Evolutionary conservation across 2,113 vertebrate species (phyloP).

Genomic region (Aptenodytes patagonicus): DNA sequence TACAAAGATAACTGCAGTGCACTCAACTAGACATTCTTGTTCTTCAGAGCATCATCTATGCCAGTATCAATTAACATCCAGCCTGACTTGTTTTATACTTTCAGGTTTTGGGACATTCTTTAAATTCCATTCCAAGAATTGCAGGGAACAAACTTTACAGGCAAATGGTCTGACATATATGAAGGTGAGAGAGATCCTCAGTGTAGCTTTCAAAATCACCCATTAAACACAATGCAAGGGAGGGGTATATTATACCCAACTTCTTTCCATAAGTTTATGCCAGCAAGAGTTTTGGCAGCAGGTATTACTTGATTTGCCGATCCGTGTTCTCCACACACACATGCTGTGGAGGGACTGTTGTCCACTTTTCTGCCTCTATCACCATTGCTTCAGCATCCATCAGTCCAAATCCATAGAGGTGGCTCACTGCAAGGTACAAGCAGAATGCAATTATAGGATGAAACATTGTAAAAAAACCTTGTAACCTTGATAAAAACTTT

Average conservation of each 20-base stretch:
- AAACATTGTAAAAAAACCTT: not conserved
- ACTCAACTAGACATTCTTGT: not conserved
- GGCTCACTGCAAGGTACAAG: slow-evolving; percentile 80
- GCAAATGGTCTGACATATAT: not conserved
- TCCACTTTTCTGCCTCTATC: slow-evolving; percentile 90
- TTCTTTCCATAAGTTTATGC: not conserved
- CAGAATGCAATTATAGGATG: not conserved
- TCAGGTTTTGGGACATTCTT: not conserved
- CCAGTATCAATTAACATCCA: not conserved
- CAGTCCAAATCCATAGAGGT: slow-evolving; percentile 91
- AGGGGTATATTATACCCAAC: not conserved
- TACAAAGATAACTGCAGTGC: not conserved
- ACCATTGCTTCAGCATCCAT: slow-evolving; percentile 97
- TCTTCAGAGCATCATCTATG: not conserved
- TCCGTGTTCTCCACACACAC: slow-evolving; percentile 91
- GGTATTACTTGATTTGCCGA: slow-evolving; percentile 87
- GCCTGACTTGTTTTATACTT: not conserved
- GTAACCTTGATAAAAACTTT: not conserved
- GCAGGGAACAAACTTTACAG: not conserved
- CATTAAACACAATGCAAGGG: not conserved
- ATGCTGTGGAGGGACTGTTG: slow-evolving; percentile 86
- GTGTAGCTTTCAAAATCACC: not conserved
- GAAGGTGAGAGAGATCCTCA: not conserved
- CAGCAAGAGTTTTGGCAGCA: not conserved
- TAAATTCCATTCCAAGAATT: not conserved